These are phyloP conservation scores for Pteronura brasiliensis DNA, from an alignment of 2,113 vertebrate genomes.

Conservation along the genomic window DNA sequence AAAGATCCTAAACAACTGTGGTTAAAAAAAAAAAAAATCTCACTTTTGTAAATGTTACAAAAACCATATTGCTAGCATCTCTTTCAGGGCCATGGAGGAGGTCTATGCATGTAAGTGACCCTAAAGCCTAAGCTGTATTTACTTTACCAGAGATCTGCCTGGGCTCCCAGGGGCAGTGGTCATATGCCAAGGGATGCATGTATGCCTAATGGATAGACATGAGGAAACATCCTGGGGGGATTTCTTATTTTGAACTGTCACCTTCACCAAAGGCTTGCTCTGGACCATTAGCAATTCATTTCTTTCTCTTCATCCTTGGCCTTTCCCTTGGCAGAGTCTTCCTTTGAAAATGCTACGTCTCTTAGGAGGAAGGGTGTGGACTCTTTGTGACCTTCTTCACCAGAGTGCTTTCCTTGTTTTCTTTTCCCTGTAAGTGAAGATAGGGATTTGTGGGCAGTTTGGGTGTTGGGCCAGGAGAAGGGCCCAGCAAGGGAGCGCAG, in stretches of 20 bases:
- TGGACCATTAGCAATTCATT: background rate
- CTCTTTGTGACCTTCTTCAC: background rate
- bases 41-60: background rate
- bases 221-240: background rate
- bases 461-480: background rate
- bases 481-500: background rate
- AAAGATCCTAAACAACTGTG: background rate
- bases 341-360: background rate
- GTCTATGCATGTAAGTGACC: background rate
- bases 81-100: background rate
- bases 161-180: background rate
- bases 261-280: background rate
- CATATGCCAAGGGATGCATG: background rate
- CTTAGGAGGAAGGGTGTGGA: background rate
- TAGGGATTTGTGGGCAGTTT: background rate
- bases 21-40: background rate
- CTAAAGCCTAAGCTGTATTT: background rate
- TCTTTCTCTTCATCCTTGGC: background rate
- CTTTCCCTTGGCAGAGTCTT: background rate
- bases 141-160: background rate
- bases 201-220: background rate
- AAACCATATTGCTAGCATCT: background rate
- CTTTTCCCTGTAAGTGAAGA: background rate
- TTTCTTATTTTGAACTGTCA: background rate
- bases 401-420: background rate